Base-by-base conservation (phyloP, 2,113 vertebrate genomes). In the Pedetes capensis region DNA sequence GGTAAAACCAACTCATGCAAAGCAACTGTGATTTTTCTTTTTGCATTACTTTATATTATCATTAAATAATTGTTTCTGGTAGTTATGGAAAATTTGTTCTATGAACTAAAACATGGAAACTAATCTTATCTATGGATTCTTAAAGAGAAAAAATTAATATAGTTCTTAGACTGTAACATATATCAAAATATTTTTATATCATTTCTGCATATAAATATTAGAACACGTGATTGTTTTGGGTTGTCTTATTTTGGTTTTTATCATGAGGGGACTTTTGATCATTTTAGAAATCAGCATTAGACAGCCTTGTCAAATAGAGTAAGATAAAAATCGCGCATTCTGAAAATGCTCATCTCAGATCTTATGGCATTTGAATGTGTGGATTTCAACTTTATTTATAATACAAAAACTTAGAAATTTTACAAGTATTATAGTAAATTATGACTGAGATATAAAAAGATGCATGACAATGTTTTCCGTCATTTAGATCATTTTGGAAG, bases 1-100 rank as follows among this genome's bases (percentile, higher is more conserved):
- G 92, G 93, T 95, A 96, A 97, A 98, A 96, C 95, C 95, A 96
- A 93, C 83, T 92, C 95, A 96, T 95, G 81, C 87, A 95, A 97
- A 97, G 96, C 94, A 97, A 96, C 94, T 97, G 91, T 39, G 27
- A 25, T 37, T 32, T 68, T 82, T 64, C 17, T 74, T 53, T 75
- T 97, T 94, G 83, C 0, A 1, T 91, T 96, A 90, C 96, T 97
- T 97, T 96, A 97, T 96, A 95, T 97, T 97, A 96, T 88, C 76
- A 66, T 92, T 51, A 91, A 97, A 83, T 82, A 92, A 51, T 66
- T 87, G 76, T 96, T 96, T 97, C 61, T 95, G 85, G 83, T 95
- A 97, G 97, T 97, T 96, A 96, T 32, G 74, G 69, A 87, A 96
- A 95, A 87, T 59, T 94, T 93, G 92, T 94, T 66, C 39, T 64